Conservation (phyloP, 2,797 vertebrate species). For the Natrix natrix region DNA sequence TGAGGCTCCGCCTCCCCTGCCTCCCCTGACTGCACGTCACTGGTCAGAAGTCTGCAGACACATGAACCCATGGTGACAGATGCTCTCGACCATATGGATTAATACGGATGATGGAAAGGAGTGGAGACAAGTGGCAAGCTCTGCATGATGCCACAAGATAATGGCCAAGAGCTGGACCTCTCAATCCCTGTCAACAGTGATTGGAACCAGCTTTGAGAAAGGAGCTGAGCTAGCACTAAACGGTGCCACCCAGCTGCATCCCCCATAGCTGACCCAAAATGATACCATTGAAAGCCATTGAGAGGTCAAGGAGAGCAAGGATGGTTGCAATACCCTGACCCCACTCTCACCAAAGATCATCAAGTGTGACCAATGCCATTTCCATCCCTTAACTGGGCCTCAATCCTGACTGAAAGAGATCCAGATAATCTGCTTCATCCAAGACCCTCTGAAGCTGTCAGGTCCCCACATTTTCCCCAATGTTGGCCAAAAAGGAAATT, state of each 20-base stretch:
- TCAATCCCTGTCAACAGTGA: not conserved
- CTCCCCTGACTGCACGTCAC: no score
- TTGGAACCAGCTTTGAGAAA: not conserved
- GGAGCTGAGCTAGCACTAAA: not conserved
- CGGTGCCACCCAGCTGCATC: not conserved
- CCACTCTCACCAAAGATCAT: no score
- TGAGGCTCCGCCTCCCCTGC: no score
- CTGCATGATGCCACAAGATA: not conserved
- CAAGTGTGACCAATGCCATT: no score
- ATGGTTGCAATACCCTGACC: not conserved
- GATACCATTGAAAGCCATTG: not conserved
- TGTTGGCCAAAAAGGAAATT: no score
- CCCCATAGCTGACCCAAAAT: not conserved
- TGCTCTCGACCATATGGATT: not conserved
- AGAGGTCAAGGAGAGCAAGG: not conserved
- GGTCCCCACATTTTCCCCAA: no score
- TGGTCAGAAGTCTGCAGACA: no score
- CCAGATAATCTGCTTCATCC: no score
- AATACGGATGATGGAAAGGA: not conserved
- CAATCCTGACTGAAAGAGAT: no score
- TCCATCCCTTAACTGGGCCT: no score
- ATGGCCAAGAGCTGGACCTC: not conserved
- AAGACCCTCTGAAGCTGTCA: no score
- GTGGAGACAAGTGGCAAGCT: not conserved
- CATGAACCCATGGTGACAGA: no score